phyloP scores from a whole-genome alignment of 2,113 vertebrate species.

The Caracal caracal region DNA sequence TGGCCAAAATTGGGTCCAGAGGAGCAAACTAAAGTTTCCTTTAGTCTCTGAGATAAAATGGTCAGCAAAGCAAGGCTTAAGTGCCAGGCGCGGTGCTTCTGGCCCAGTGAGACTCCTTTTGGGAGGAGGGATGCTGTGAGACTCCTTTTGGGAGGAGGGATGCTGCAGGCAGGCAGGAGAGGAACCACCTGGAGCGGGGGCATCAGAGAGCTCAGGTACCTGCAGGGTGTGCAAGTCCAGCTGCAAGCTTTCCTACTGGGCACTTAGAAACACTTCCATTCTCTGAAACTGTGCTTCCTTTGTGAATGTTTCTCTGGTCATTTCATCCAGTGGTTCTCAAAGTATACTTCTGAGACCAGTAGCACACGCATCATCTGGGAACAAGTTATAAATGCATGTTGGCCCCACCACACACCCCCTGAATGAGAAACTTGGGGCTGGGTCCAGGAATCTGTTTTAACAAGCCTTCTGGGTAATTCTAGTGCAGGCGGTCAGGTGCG shows the following conservation, averaged over 20 bases:
- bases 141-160: neutral
- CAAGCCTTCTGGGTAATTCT: neutral
- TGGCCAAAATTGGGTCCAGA: neutral
- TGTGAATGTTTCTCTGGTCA: neutral
- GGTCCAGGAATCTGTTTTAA: neutral
- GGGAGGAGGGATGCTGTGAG: neutral
- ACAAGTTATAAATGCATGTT: neutral
- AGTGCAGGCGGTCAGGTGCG: neutral
- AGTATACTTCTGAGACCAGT: neutral
- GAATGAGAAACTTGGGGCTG: neutral
- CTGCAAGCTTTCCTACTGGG: neutral
- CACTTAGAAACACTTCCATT: neutral
- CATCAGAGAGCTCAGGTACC: neutral
- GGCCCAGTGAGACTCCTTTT: neutral
- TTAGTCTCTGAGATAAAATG: neutral
- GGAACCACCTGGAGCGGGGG: neutral
- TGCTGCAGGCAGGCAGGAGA: rapidly evolving
- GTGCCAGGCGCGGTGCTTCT: rapidly evolving
- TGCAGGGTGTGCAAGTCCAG: rapidly evolving
- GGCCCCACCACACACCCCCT: neutral
- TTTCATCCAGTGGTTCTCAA: neutral
- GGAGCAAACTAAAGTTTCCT: neutral
- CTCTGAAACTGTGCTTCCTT: neutral
- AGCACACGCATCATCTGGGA: neutral
- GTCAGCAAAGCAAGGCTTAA: neutral